A percentile compares a stretch with the other conserved stretches of the same genome.
Evolutionary conservation across 1,140 invertebrate species (phyloP).

Genomic region (Cydia splendana): DNA sequence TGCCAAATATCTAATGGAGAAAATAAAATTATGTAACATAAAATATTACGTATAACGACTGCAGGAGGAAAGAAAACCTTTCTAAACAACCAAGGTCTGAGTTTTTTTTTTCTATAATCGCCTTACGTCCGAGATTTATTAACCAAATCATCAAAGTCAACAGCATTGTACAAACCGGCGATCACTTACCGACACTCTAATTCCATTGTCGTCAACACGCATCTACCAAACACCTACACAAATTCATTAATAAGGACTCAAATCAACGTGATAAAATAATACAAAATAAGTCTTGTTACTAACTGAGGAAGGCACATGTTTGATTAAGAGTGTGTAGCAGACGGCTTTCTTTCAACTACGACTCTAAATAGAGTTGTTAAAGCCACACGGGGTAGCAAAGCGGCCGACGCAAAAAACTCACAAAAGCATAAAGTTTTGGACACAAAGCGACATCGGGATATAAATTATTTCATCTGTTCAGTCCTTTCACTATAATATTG

Average conservation of each 20-base stretch:
- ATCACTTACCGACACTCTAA: constrained; percentile 71
- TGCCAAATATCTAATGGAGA: no score
- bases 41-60: neutral
- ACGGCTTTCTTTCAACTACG: constrained; percentile 65
- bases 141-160: constrained; percentile 68
- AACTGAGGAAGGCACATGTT: neutral
- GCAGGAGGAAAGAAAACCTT: neutral
- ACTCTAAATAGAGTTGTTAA: constrained; percentile 73
- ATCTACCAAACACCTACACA: constrained; percentile 54
- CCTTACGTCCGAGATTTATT: constrained; percentile 56
- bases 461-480: constrained; percentile 80
- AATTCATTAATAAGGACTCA: constrained; percentile 41
- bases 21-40: no score
- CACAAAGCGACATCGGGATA: constrained; percentile 76
- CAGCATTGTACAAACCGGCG: constrained; percentile 69
- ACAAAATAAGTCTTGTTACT: constrained; percentile 34
- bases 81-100: neutral
- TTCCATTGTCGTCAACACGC: constrained; percentile 73
- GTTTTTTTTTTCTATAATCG: constrained; percentile 35
- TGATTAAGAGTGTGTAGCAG: constrained; percentile 31
- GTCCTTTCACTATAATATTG: constrained; percentile 79
- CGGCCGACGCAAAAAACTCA: constrained; percentile 72
- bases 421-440: constrained; percentile 73
- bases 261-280: constrained; percentile 33
- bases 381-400: constrained; percentile 67